Evolutionary conservation across 1,140 invertebrate genomes (phyloP).

Genomic region (Hormaphis cornu): DNA sequence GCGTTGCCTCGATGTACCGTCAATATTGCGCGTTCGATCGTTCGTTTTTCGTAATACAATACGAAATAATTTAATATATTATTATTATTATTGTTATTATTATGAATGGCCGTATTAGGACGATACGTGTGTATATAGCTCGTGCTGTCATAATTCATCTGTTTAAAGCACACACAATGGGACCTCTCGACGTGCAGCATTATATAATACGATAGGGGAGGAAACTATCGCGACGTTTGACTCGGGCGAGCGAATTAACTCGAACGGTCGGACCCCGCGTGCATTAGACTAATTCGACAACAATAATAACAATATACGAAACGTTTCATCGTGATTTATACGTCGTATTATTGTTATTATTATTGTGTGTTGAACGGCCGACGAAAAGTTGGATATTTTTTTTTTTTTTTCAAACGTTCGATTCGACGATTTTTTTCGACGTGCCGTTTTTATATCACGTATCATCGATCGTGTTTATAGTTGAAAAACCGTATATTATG

Average conservation of each 20-base stretch:
- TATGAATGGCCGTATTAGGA: too few species aligned
- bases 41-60: too few species aligned
- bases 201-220: neutral
- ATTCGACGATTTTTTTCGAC: neutral
- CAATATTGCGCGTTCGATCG: too few species aligned
- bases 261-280: neutral
- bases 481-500: too few species aligned
- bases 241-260: slow-evolving; percentile 8
- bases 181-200: neutral
- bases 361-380: too few species aligned
- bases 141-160: neutral
- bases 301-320: neutral
- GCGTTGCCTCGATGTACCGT: too few species aligned
- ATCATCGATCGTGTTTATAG: too few species aligned
- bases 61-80: too few species aligned
- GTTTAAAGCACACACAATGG: neutral
- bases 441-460: neutral
- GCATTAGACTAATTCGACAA: slow-evolving; percentile 14
- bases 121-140: neutral
- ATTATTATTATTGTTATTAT: too few species aligned
- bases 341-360: neutral
- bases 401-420: slow-evolving; percentile 2
- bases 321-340: slow-evolving; percentile 4
- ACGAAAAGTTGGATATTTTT: too few species aligned
- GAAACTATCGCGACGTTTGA: slow-evolving; percentile 1